Percentiles rank a stretch among this genome's conserved stretches.
Evolutionary conservation across 2,888 invertebrate species (phyloP).

Genomic region (Drosophila paucipuncta): DNA sequence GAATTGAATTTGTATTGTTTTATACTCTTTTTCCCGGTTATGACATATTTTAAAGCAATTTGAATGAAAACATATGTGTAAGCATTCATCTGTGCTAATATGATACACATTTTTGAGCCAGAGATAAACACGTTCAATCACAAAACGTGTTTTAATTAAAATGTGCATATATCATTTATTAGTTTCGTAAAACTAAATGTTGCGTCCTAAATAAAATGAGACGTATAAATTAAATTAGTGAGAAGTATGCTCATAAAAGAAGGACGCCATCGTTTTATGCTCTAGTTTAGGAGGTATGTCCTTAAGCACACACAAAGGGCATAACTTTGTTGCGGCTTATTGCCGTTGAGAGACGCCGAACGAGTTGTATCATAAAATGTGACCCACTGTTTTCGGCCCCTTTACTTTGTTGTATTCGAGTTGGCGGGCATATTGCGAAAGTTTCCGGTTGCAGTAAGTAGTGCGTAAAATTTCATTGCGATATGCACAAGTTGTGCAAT

Average conservation of each 20-base stretch:
- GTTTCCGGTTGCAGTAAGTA: constrained; percentile 69
- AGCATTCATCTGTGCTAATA: background rate
- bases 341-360: constrained; percentile 31
- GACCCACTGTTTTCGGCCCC: constrained; percentile 56
- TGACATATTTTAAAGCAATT: constrained; percentile 50
- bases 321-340: constrained; percentile 71
- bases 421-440: constrained; percentile 57
- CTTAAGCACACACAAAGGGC: constrained; percentile 21
- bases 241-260: constrained; percentile 57
- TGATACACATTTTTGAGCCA: background rate
- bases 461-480: constrained; percentile 77
- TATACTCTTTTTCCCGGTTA: background rate
- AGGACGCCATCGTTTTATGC: constrained; percentile 40
- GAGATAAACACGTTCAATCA: constrained; percentile 21
- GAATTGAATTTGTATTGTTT: background rate
- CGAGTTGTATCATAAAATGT: constrained; percentile 71
- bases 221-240: constrained; percentile 63
- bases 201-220: constrained; percentile 23
- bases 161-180: constrained; percentile 33
- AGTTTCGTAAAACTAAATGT: constrained; percentile 44
- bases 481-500: constrained; percentile 74
- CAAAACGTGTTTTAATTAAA: constrained; percentile 59
- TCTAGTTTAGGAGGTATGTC: constrained; percentile 11
- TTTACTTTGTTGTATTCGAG: constrained; percentile 63
- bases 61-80: constrained; percentile 43